These are phyloP conservation scores for Drosophila parthenogenetica DNA, from an alignment of 2,888 invertebrate species.

Conservation along the genomic window DNA sequence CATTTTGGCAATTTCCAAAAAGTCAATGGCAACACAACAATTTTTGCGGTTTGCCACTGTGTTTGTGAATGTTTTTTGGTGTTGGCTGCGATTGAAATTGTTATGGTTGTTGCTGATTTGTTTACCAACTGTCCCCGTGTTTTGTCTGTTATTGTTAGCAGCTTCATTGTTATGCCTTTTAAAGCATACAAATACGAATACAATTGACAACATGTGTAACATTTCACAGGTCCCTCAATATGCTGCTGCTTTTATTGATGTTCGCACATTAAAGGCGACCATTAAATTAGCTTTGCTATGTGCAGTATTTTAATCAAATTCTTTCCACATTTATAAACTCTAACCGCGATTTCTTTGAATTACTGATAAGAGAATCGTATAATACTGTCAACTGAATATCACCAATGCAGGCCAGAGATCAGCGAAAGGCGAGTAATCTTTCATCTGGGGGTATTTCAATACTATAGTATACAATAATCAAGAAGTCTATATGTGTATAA, in stretches of 20 bases:
- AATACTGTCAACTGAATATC: constrained; percentile 1
- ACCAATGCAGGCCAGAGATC: background rate
- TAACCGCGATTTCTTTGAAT: background rate
- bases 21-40: constrained; percentile 29
- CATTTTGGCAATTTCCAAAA: constrained; percentile 36
- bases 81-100: constrained; percentile 43
- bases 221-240: constrained; percentile 50
- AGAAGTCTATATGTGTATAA: background rate
- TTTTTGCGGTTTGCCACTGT: constrained; percentile 49
- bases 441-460: background rate
- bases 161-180: constrained; percentile 62
- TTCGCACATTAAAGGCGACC: constrained; percentile 17
- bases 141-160: constrained; percentile 59
- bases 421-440: constrained; percentile 6
- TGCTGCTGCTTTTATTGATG: constrained; percentile 25
- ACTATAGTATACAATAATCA: too few relatives aligned
- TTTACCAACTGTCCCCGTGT: constrained; percentile 51
- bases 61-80: constrained; percentile 65
- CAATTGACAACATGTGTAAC: constrained; percentile 45
- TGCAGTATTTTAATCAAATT: constrained; percentile 24
- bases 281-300: constrained; percentile 28
- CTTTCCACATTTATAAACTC: background rate
- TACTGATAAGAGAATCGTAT: constrained; percentile 1
- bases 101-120: constrained; percentile 46
- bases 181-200: constrained; percentile 30